A percentile compares a stretch with the other conserved stretches of the same genome.
phyloP scores from a whole-genome alignment of 2,797 vertebrate species.

The Ctenosaura bakeri region DNA sequence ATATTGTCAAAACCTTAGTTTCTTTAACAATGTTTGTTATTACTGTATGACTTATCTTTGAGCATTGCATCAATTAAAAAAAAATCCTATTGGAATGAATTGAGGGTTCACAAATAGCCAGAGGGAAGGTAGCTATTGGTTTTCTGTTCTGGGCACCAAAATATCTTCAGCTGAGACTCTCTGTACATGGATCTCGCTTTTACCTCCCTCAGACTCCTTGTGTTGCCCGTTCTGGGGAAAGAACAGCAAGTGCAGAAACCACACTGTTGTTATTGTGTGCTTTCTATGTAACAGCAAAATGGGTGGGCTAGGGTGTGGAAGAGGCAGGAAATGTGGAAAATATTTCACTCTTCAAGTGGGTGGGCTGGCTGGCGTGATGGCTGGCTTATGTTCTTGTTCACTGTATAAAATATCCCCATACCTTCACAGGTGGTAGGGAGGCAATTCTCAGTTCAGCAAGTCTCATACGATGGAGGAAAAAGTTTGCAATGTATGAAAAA shows the following conservation, averaged over 20 bases:
- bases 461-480: not conserved
- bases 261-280: not conserved
- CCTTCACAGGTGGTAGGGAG: not conserved
- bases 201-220: not conserved
- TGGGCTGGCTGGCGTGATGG: not conserved
- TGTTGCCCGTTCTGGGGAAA: not conserved
- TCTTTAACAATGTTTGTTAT: too few species aligned
- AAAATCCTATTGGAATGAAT: too few species aligned
- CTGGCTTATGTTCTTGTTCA: not conserved
- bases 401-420: not conserved
- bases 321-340: not conserved
- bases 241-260: not conserved
- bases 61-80: too few species aligned
- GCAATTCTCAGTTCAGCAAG: not conserved
- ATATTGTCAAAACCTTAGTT: too few species aligned
- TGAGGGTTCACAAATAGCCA: too few species aligned
- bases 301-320: slow-evolving; percentile 2
- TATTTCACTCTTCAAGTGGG: not conserved
- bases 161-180: too few species aligned
- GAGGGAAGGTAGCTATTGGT: too few species aligned
- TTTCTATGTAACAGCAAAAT: not conserved
- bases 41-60: too few species aligned
- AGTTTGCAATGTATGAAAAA: not conserved
- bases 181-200: not conserved
- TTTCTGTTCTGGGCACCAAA: too few species aligned